phyloP scores from a whole-genome alignment of 1,140 invertebrate species.

The Scaptodrosophila lebanonensis region DNA sequence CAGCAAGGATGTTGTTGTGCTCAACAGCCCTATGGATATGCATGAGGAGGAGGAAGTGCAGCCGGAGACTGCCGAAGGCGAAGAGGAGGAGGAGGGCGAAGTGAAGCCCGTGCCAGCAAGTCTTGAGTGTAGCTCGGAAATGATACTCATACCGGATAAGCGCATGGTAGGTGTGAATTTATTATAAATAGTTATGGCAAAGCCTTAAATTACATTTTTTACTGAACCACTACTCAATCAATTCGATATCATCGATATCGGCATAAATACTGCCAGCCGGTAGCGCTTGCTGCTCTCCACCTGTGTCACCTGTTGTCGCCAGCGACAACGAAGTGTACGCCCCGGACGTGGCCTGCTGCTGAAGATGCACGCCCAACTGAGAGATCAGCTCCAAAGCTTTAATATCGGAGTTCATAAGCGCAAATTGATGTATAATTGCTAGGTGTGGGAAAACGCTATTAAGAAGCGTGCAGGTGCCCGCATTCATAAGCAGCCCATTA shows the following conservation, averaged over 20 bases:
- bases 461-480: conserved; percentile 53
- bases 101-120: conserved; percentile 53
- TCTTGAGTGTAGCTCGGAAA: conserved; percentile 56
- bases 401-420: conserved; percentile 64
- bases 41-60: conserved; percentile 38
- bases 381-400: conserved; percentile 68
- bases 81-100: conserved; percentile 43
- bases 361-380: conserved; percentile 70
- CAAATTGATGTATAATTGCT: conserved; percentile 69
- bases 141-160: conserved; percentile 59
- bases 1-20: conserved; percentile 42
- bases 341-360: conserved; percentile 57
- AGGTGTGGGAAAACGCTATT: conserved; percentile 66
- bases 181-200: conserved; percentile 11
- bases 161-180: conserved; percentile 54
- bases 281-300: conserved; percentile 9
- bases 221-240: conserved; percentile 51
- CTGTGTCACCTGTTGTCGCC: conserved; percentile 20
- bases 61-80: too few species aligned
- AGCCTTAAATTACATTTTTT: conserved; percentile 15
- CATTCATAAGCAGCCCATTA: conserved; percentile 41
- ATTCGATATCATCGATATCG: conserved; percentile 70
- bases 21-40: conserved; percentile 54
- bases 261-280: conserved; percentile 60
- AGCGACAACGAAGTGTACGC: conserved; percentile 51